phyloP scores from a whole-genome alignment of 2,797 vertebrate species.

The Nyctalus aviator region DNA sequence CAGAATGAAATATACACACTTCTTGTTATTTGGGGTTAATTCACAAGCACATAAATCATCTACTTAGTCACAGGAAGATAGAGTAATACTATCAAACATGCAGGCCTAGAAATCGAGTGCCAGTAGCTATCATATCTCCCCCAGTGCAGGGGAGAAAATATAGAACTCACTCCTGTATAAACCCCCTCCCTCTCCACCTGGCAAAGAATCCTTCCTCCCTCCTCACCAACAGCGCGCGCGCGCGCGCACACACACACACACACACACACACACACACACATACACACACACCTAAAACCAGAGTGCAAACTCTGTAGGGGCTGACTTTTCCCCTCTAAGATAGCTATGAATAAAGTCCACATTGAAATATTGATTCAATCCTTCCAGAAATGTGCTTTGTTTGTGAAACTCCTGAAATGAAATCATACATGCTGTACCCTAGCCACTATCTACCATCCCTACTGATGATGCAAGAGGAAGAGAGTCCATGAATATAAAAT shows the following conservation, averaged over 20 bases:
- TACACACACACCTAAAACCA: neutral
- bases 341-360: neutral
- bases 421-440: neutral
- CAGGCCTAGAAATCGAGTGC: neutral
- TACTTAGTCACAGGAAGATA: conserved; percentile 47
- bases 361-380: neutral
- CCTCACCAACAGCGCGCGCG: neutral
- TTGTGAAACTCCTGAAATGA: conserved; percentile 44
- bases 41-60: conserved; percentile 70
- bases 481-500: neutral
- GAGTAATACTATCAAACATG: conserved; percentile 50
- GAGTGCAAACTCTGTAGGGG: neutral
- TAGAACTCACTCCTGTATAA: neutral
- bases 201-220: neutral
- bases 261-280: neutral
- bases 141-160: neutral
- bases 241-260: neutral
- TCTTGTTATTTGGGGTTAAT: conserved; percentile 63
- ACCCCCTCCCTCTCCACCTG: too few species aligned
- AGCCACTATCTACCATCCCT: neutral
- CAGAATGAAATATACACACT: conserved; percentile 19
- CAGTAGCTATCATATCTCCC: neutral
- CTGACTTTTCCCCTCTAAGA: neutral
- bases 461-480: neutral
- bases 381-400: neutral